These are phyloP conservation scores for Hipposideros armiger DNA, from an alignment of 2,113 vertebrate species.

Conservation along the genomic window DNA sequence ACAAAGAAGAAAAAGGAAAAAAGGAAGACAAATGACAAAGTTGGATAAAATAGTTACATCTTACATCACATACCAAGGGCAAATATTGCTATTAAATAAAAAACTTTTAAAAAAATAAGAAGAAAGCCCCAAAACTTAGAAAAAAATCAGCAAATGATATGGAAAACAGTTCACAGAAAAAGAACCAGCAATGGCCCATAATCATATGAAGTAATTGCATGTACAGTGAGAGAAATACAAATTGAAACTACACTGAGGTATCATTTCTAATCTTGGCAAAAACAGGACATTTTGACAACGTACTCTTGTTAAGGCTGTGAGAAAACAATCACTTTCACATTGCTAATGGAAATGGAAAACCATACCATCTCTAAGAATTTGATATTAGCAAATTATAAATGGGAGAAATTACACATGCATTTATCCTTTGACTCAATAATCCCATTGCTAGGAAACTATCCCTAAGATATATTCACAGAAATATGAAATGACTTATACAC, in stretches of 20 bases:
- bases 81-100: constrained; percentile 20
- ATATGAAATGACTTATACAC: background rate
- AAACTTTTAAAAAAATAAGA: background rate
- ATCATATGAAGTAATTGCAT: background rate
- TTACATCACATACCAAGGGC: background rate
- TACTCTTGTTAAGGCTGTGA: background rate
- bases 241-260: background rate
- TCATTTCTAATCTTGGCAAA: constrained; percentile 10
- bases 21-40: background rate
- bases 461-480: background rate
- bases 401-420: constrained; percentile 18
- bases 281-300: background rate
- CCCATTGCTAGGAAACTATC: background rate
- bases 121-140: background rate
- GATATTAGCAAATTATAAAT: background rate
- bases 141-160: background rate
- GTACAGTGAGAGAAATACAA: constrained; percentile 27
- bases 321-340: constrained; percentile 22
- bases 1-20: background rate
- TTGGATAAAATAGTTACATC: background rate
- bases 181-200: background rate
- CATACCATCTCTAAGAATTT: background rate
- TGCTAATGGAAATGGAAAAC: background rate
- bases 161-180: background rate
- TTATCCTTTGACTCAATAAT: constrained; percentile 27